Evolutionary conservation across 2,113 vertebrate genomes (phyloP), one percentile per base, ranked within the genome.

Genomic region (Paracanthobrama guichenoti): DNA sequence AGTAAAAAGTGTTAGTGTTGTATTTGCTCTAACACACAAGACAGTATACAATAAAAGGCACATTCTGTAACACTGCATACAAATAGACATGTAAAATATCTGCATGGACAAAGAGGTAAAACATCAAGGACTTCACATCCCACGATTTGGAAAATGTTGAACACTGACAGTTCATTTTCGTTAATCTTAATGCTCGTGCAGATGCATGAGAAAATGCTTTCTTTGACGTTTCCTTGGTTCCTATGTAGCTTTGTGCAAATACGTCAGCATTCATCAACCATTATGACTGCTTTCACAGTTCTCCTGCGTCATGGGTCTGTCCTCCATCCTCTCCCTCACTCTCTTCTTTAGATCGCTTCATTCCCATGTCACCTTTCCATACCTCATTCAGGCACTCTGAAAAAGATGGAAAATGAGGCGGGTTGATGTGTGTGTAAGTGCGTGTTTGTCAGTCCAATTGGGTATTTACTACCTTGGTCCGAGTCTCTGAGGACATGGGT

Each of bases 341-440:
- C 0, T n/a, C 91, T 84, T 79, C 72, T 13, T 84, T 80, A 18
- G 35, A 90, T 85, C 35, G 88, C 79, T 91, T 88, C 3, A 77
- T 86, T 20, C 93, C 94, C 55, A 79, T 1, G 83, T 94, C 93
- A 57, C 91, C 94, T 85, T 94, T 96, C 96, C 95, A 96, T 57
- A 90, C 91, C 93, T 96, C 95, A 20, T 88, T 90, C 2, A 96
- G 92, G 91, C 96, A 96, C 28, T 92, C 96, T 96, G 90, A 39
- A 76, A 53, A 62, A 87, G 26, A 67, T 18, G 35, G 18, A 84
- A 39, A n/a, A 83, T 73, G 85, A 5, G 22, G 3, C 6, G 8
- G 6, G 10, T 26, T 71, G 28, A 11, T 16, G 53, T 55, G 35
- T 67, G 6, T 11, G 3, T 22, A 39, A 20, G 53, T 55, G 53